Conservation (phyloP, 2,797 vertebrate genomes). For the Passerculus sandwichensis region DNA sequence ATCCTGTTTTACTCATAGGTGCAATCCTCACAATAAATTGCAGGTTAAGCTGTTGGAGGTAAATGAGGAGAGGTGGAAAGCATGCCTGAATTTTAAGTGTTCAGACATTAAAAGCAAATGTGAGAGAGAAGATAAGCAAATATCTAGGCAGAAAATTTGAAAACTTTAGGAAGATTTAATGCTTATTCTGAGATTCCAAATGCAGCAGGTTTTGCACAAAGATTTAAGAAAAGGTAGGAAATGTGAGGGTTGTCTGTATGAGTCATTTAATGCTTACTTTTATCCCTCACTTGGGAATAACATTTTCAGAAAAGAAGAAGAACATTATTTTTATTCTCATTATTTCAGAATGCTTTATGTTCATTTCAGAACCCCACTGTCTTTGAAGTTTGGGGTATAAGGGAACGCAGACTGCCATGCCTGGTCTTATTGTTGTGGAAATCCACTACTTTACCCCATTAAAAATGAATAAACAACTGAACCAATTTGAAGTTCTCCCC, state of each 20-base stretch:
- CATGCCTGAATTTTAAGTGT: slow-evolving; percentile 34
- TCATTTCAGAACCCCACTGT: slow-evolving; percentile 1
- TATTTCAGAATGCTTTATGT: slow-evolving; percentile 27
- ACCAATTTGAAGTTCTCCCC: not conserved
- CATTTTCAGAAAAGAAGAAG: not conserved
- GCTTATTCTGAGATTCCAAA: not conserved
- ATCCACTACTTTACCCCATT: not conserved
- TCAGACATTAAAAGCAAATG: slow-evolving; percentile 8
- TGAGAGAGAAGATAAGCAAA: not conserved
- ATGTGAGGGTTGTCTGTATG: not conserved
- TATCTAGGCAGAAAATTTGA: not conserved
- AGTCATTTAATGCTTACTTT: not conserved
- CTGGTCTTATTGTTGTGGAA: slow-evolving; percentile 15
- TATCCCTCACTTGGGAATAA: not conserved
- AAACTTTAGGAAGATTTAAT: not conserved
- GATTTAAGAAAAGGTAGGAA: not conserved
- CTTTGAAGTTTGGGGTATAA: slow-evolving; percentile 2
- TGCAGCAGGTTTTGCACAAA: not conserved
- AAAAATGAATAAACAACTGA: slow-evolving; percentile 22
- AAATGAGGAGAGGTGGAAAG: slow-evolving; percentile 53
- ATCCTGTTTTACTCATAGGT: slow-evolving; percentile 47
- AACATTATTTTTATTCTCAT: not conserved
- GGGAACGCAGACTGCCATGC: not conserved
- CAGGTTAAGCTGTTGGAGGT: slow-evolving; percentile 42
- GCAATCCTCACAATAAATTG: slow-evolving; percentile 50